These are phyloP conservation scores for Drosophila multiciliata DNA, from an alignment of 2,888 invertebrate genomes.

Conservation along the genomic window DNA sequence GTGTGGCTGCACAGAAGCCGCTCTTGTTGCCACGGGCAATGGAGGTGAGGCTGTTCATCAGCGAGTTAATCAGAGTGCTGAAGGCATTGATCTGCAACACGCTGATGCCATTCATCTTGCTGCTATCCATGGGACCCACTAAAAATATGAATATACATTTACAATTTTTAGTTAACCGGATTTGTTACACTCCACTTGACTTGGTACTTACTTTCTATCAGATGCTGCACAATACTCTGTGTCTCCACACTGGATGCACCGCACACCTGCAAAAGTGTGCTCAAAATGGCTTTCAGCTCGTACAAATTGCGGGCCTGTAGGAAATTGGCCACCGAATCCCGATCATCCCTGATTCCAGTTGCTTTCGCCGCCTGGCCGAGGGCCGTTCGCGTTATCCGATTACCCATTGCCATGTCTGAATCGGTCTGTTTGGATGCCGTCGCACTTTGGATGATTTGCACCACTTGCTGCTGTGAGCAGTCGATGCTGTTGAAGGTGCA, in stretches of 20 bases:
- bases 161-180: neutral
- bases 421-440: slow-evolving; percentile 16
- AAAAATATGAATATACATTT: neutral
- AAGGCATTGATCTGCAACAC: slow-evolving; percentile 62
- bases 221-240: slow-evolving; percentile 56
- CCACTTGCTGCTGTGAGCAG: slow-evolving; percentile 60
- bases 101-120: slow-evolving; percentile 12
- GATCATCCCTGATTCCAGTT: slow-evolving; percentile 40
- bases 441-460: slow-evolving; percentile 64
- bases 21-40: slow-evolving; percentile 61
- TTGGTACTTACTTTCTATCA: slow-evolving; percentile 59
- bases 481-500: slow-evolving; percentile 63
- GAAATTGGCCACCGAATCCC: slow-evolving; percentile 54
- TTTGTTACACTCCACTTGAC: neutral
- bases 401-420: slow-evolving; percentile 20
- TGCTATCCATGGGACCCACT: slow-evolving; percentile 56
- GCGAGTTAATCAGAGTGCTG: slow-evolving; percentile 55
- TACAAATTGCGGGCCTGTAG: slow-evolving; percentile 40
- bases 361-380: slow-evolving; percentile 5
- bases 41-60: slow-evolving; percentile 54
- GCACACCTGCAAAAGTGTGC: slow-evolving; percentile 53
- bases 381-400: slow-evolving; percentile 53
- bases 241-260: slow-evolving; percentile 56
- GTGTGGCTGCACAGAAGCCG: slow-evolving; percentile 59
- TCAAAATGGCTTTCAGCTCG: slow-evolving; percentile 55